Conservation (phyloP, 2,888 invertebrate genomes). For the Acanthoscelides obtectus region DNA sequence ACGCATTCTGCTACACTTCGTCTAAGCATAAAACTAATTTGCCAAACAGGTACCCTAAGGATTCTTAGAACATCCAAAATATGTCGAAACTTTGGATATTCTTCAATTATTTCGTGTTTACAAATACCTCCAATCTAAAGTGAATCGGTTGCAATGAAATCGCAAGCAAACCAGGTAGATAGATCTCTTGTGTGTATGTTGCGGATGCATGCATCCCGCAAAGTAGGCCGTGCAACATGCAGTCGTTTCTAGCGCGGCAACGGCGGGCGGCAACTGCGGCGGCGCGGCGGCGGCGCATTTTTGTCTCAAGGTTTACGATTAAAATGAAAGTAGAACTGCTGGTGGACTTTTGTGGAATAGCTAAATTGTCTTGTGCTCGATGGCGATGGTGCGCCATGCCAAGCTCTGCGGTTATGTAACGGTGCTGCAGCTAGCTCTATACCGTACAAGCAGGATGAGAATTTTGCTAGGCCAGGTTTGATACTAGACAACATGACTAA, state of each 20-base stretch:
- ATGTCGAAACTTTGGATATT: too few relatives aligned
- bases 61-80: too few relatives aligned
- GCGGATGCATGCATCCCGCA: background rate
- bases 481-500: too few relatives aligned
- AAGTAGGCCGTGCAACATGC: background rate
- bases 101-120: too few relatives aligned
- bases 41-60: too few relatives aligned
- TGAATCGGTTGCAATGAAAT: too few relatives aligned
- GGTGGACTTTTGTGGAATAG: constrained; percentile 27
- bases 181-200: background rate
- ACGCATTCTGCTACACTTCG: too few relatives aligned
- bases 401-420: background rate
- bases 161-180: background rate
- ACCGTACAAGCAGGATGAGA: background rate
- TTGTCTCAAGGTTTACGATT: constrained; percentile 35
- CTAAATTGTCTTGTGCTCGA: constrained; percentile 17
- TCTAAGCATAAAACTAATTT: too few relatives aligned
- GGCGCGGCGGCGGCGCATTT: constrained; percentile 23
- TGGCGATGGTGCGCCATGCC: background rate
- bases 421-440: background rate
- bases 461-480: too few relatives aligned
- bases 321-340: constrained; percentile 33
- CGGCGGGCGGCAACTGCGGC: background rate
- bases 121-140: too few relatives aligned
- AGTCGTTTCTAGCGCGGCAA: background rate